Evolutionary conservation across 2,113 vertebrate genomes (phyloP).

Genomic region (Charadrius vociferus): DNA sequence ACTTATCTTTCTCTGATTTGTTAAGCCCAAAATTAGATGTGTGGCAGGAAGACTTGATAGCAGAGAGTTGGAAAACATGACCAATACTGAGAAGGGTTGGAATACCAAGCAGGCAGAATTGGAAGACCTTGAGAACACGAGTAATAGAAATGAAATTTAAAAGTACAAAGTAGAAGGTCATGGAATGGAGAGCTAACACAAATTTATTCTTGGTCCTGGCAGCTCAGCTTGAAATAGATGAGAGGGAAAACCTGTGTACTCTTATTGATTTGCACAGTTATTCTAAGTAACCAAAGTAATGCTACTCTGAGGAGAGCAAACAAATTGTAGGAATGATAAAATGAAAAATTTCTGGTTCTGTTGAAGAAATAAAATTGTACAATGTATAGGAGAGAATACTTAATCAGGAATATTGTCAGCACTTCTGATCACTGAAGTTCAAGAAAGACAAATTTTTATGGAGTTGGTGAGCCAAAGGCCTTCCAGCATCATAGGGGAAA

Average conservation of each 20-base stretch:
- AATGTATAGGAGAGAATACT: not conserved
- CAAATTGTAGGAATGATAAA: not conserved
- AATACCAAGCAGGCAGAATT: constrained; percentile 33
- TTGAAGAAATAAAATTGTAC: not conserved
- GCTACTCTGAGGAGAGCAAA: not conserved
- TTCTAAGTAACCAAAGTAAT: constrained; percentile 20
- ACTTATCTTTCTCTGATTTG: not conserved
- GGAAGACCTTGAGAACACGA: constrained; percentile 32
- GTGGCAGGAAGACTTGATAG: not conserved
- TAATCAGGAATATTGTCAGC: not conserved
- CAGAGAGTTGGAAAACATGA: not conserved
- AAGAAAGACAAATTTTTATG: not conserved
- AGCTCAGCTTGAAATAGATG: constrained; percentile 37
- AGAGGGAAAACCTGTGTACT: constrained; percentile 30
- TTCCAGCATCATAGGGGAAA: not conserved
- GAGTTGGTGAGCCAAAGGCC: not conserved
- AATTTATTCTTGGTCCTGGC: constrained; percentile 44
- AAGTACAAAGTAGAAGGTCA: constrained; percentile 53
- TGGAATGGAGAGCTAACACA: constrained; percentile 9
- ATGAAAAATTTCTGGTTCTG: not conserved
- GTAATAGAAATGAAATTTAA: constrained; percentile 62
- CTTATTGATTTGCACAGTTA: constrained; percentile 45
- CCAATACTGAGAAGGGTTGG: not conserved
- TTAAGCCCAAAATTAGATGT: not conserved
- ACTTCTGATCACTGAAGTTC: not conserved